Evolutionary conservation across 2,888 invertebrate species (phyloP).

Genomic region (Polydrusus cervinus): DNA sequence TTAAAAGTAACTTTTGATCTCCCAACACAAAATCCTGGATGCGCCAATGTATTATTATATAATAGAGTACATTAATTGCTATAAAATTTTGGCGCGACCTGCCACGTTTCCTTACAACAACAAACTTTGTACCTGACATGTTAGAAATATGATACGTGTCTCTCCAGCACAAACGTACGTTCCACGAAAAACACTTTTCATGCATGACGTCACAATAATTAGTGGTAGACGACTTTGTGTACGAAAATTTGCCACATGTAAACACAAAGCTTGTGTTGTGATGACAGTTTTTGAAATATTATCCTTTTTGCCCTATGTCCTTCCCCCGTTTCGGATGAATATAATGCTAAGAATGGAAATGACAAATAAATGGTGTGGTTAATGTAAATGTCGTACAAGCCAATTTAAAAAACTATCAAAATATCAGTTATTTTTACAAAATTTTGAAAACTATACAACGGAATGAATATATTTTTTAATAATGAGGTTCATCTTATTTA

Average conservation of each 20-base stretch:
- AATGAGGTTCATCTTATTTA: no score
- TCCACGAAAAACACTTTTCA: slow-evolving; percentile 57
- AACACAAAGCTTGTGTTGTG: slow-evolving; percentile 42
- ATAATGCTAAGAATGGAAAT: not conserved
- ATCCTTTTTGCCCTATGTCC: slow-evolving; percentile 33
- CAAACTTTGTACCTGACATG: slow-evolving; percentile 39
- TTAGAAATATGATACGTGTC: slow-evolving; percentile 37
- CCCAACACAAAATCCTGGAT: no score
- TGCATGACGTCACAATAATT: slow-evolving; percentile 58
- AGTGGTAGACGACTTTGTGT: slow-evolving; percentile 52
- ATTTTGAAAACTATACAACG: no score
- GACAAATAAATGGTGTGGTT: not conserved
- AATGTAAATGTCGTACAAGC: no score
- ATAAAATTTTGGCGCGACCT: not conserved
- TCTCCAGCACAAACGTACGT: slow-evolving; percentile 25
- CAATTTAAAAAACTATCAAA: no score
- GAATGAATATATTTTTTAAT: no score
- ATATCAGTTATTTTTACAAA: no score
- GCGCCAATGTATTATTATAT: no score
- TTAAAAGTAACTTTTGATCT: no score
- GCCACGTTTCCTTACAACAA: slow-evolving; percentile 10
- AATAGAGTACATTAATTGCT: no score
- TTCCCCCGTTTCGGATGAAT: slow-evolving; percentile 22
- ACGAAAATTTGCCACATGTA: slow-evolving; percentile 49
- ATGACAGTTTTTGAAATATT: slow-evolving; percentile 58